phyloP scores from a whole-genome alignment of 1,140 invertebrate species.

The Paramacrobiotus metropolitanus region DNA sequence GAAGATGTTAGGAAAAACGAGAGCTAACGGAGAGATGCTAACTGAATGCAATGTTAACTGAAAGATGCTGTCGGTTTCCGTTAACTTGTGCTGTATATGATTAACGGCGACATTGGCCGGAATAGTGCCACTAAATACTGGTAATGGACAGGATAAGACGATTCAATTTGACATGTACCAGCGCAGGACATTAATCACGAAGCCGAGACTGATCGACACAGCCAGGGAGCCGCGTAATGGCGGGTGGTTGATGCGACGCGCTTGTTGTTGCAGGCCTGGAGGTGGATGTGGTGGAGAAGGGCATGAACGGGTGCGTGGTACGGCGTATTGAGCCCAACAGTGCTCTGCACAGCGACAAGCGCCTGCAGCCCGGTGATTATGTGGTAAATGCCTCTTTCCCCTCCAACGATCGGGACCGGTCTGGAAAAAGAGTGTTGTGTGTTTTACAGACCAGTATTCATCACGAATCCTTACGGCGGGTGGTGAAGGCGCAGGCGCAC shows the following conservation, averaged over 20 bases:
- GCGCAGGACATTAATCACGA: background rate
- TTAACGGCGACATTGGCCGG: no score
- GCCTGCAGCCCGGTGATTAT: conserved; percentile 28
- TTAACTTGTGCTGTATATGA: no score
- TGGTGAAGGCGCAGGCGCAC: conserved; percentile 35
- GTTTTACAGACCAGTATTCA: conserved; percentile 32
- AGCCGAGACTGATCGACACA: no score
- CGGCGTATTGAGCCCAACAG: conserved; percentile 29
- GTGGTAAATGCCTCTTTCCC: conserved; percentile 18
- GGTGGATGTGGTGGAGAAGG: conserved; percentile 33
- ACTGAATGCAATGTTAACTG: no score
- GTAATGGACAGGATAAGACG: background rate
- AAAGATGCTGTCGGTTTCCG: no score
- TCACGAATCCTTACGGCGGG: conserved; percentile 35
- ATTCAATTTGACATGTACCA: background rate
- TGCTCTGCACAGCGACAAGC: conserved; percentile 32
- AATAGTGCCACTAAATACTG: background rate
- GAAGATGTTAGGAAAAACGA: no score
- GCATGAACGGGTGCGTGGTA: conserved; percentile 38
- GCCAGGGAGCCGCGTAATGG: no score
- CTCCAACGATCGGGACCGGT: background rate
- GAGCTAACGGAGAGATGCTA: no score
- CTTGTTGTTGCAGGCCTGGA: conserved; percentile 25
- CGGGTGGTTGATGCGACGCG: background rate
- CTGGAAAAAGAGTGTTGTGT: conserved; percentile 5